A percentile compares a stretch with the other conserved stretches of the same genome.
Conservation (phyloP, 2,113 vertebrate species). For the Campylomormyrus tamandua region DNA sequence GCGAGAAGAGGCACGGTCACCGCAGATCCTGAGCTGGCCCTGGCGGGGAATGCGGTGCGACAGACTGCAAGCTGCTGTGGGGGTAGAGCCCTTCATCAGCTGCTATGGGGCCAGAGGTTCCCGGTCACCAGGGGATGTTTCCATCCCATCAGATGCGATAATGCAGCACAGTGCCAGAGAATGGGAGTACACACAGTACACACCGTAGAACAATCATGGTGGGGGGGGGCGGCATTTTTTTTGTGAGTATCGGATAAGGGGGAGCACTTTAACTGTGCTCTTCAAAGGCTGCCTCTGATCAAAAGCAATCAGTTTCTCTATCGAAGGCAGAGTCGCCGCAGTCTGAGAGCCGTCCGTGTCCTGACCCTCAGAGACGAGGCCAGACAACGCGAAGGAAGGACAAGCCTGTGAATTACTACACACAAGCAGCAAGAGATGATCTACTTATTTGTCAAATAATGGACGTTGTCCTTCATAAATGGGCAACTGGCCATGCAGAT, state of each 20-base stretch:
- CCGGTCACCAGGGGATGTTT: not conserved
- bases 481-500: conserved; percentile 52
- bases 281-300: not conserved
- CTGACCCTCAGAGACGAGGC: not conserved
- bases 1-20: not conserved
- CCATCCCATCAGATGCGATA: not conserved
- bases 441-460: not conserved
- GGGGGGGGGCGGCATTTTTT: not conserved
- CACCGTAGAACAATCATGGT: not conserved
- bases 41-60: not conserved
- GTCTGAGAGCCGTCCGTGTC: not conserved
- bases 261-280: not conserved
- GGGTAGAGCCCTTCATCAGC: too few relatives aligned
- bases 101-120: not conserved
- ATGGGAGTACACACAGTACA: not conserved
- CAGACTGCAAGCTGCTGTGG: too few relatives aligned
- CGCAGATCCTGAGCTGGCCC: not conserved
- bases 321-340: not conserved
- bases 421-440: not conserved
- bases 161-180: not conserved
- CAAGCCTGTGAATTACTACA: not conserved
- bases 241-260: not conserved
- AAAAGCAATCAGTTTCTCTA: not conserved
- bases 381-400: not conserved
- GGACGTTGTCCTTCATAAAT: conserved; percentile 38